Evolutionary conservation across 1,140 invertebrate species (phyloP).

Genomic region (Drosophila setifemur): DNA sequence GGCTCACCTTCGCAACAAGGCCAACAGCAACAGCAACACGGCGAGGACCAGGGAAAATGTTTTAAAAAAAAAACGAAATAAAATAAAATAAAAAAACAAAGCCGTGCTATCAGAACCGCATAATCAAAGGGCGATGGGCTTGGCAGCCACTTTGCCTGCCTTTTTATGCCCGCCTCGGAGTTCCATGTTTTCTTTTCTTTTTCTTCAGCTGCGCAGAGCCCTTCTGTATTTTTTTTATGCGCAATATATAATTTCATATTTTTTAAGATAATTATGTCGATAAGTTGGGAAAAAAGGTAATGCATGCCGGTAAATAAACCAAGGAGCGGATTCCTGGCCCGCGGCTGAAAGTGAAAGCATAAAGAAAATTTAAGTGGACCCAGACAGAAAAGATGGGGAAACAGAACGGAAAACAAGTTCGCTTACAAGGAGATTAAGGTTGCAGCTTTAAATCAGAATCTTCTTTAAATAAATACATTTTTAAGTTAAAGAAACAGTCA

Average conservation of each 20-base stretch:
- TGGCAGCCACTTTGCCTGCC: constrained; percentile 48
- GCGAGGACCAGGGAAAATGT: neutral
- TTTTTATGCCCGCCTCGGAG: constrained; percentile 29
- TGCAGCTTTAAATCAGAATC: too few species aligned
- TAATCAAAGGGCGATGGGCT: constrained; percentile 60
- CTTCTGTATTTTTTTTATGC: constrained; percentile 50
- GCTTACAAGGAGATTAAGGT: neutral
- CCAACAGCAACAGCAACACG: constrained; percentile 14
- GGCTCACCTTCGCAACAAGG: constrained; percentile 45
- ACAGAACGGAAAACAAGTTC: neutral
- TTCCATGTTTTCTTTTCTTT: constrained; percentile 40
- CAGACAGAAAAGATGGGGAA: neutral
- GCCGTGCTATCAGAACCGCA: constrained; percentile 65
- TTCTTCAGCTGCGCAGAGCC: constrained; percentile 11
- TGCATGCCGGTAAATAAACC: constrained; percentile 57
- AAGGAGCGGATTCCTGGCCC: constrained; percentile 9
- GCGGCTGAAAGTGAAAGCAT: constrained; percentile 25
- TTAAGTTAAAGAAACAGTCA: too few species aligned
- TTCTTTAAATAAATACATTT: too few species aligned
- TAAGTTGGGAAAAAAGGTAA: constrained; percentile 68
- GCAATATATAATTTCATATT: constrained; percentile 74
- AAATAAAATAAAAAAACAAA: constrained; percentile 47
- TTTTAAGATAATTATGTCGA: constrained; percentile 79
- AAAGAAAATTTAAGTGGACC: neutral
- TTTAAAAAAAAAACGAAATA: neutral